These are phyloP conservation scores for Panthera leo DNA, from an alignment of 2,113 vertebrate species.

Conservation along the genomic window DNA sequence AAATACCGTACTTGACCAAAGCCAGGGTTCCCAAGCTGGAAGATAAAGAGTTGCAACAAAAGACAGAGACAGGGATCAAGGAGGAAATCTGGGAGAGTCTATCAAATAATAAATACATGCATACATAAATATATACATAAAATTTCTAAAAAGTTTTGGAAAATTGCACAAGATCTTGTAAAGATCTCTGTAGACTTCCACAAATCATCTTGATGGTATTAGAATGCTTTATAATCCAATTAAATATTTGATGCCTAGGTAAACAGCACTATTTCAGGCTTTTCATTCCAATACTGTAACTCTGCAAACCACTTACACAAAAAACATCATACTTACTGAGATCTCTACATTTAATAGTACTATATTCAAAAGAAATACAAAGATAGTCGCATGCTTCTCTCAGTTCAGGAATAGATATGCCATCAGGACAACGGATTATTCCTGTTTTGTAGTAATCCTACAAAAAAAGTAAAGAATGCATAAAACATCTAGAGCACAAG, in stretches of 20 bases:
- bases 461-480: constrained; percentile 41
- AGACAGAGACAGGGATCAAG: neutral
- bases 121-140: neutral
- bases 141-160: constrained; percentile 12
- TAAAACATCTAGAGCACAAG: constrained; percentile 21
- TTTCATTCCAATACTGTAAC: neutral
- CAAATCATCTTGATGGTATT: neutral
- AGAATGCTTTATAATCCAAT: constrained; percentile 13
- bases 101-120: neutral
- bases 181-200: neutral
- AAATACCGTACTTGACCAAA: constrained; percentile 46
- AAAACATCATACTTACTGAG: constrained; percentile 93
- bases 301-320: constrained; percentile 19
- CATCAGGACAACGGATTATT: constrained; percentile 98
- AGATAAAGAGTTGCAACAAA: constrained; percentile 38
- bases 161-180: neutral
- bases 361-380: constrained; percentile 99
- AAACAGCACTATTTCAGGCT: constrained; percentile 14
- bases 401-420: constrained; percentile 99
- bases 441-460: constrained; percentile 99
- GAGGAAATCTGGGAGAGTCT: neutral
- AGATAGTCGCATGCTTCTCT: constrained; percentile 99
- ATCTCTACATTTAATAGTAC: constrained; percentile 99
- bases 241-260: constrained; percentile 10
- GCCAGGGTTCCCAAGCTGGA: neutral